phyloP scores from a whole-genome alignment of 2,797 vertebrate genomes.

The Trachurus trachurus region DNA sequence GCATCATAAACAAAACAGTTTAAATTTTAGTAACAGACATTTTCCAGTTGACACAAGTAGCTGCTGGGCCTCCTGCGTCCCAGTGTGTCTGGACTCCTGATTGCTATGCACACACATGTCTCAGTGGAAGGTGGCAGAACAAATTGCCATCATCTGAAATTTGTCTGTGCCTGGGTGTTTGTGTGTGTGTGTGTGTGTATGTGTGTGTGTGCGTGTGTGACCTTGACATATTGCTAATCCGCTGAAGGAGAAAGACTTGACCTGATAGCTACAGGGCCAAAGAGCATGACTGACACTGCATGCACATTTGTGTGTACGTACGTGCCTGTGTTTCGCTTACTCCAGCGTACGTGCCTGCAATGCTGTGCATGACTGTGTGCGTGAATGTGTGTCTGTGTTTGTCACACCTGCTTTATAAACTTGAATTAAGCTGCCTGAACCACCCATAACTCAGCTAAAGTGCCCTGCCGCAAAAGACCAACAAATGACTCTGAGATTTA shows the following conservation, averaged over 20 bases:
- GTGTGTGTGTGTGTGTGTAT: slow-evolving; percentile 29
- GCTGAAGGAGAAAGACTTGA: slow-evolving; percentile 74
- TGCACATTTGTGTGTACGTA: slow-evolving; percentile 57
- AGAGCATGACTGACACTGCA: slow-evolving; percentile 63
- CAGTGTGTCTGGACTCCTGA: slow-evolving; percentile 70
- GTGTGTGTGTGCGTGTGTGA: slow-evolving; percentile 36
- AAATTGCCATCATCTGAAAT: slow-evolving; percentile 74
- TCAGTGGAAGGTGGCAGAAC: slow-evolving; percentile 77
- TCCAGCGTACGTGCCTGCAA: slow-evolving; percentile 31
- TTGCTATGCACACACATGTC: slow-evolving; percentile 76
- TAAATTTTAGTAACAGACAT: slow-evolving; percentile 48
- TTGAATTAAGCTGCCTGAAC: slow-evolving; percentile 44
- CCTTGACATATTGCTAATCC: slow-evolving; percentile 74
- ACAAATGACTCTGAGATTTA: slow-evolving; percentile 68
- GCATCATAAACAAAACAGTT: slow-evolving; percentile 61
- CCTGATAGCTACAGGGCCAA: slow-evolving; percentile 62
- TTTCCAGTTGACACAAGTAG: slow-evolving; percentile 63
- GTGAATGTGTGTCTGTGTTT: slow-evolving; percentile 34
- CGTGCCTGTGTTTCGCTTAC: slow-evolving; percentile 29
- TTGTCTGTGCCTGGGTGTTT: slow-evolving; percentile 31
- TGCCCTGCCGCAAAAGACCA: slow-evolving; percentile 46
- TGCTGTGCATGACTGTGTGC: slow-evolving; percentile 30
- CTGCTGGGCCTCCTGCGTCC: slow-evolving; percentile 47
- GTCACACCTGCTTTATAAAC: slow-evolving; percentile 53
- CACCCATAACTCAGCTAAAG: slow-evolving; percentile 57